Evolutionary conservation across 2,888 invertebrate genomes (phyloP).

Genomic region (Metacarcinus magister): DNA sequence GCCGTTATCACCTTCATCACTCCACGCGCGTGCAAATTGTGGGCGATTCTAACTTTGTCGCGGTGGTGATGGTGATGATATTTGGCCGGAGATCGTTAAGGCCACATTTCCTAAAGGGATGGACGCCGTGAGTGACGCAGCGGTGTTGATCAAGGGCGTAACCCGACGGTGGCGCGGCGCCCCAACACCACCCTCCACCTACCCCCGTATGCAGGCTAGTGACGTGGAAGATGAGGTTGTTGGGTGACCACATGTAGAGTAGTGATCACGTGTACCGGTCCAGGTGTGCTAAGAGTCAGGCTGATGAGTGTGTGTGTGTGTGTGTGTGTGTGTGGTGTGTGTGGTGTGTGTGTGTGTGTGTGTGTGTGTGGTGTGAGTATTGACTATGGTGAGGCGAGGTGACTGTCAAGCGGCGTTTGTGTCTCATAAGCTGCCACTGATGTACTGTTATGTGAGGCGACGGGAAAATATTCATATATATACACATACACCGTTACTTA

Average conservation of each 20-base stretch:
- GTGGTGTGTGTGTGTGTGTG: not conserved
- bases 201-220: not conserved
- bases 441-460: not conserved
- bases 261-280: not conserved
- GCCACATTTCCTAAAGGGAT: conserved; percentile 36
- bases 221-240: not conserved
- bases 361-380: not conserved
- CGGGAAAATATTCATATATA: not conserved
- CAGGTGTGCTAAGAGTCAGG: not conserved
- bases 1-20: conserved; percentile 35
- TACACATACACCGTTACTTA: not conserved
- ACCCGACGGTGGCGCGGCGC: not conserved
- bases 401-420: not conserved
- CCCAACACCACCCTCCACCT: too few species aligned
- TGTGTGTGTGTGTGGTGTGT: not conserved
- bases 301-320: not conserved
- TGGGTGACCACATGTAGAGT: not conserved
- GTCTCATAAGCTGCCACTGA: not conserved
- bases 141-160: not conserved
- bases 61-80: conserved; percentile 40
- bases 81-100: conserved; percentile 43
- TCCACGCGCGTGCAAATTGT: conserved; percentile 27
- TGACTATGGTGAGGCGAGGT: not conserved
- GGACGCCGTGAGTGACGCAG: conserved; percentile 10
- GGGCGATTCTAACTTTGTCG: conserved; percentile 41